phyloP scores from a whole-genome alignment of 2,797 vertebrate genomes.

The Protosalanx chinensis region DNA sequence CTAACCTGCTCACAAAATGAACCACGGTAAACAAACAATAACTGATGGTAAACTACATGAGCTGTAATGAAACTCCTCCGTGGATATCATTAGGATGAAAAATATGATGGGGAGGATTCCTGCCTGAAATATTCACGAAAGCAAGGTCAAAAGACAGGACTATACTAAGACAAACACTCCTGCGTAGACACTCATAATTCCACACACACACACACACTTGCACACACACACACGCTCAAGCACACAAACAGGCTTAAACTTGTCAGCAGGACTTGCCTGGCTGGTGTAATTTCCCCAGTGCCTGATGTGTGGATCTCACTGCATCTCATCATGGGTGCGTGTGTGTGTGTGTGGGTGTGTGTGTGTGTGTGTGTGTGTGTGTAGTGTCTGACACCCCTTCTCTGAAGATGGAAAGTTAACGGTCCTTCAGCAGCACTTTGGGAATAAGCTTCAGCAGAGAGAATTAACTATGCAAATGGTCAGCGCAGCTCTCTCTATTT shows the following conservation, averaged over 20 bases:
- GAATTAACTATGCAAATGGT: constrained; percentile 63
- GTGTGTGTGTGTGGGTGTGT: constrained; percentile 16
- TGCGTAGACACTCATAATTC: constrained; percentile 5
- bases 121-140: not conserved
- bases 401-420: constrained; percentile 57
- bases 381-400: constrained; percentile 46
- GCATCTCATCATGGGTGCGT: constrained; percentile 47
- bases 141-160: too few relatives aligned
- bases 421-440: constrained; percentile 55
- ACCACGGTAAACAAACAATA: constrained; percentile 28
- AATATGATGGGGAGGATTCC: constrained; percentile 24
- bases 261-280: constrained; percentile 34
- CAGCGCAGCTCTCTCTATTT: constrained; percentile 28
- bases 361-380: not conserved
- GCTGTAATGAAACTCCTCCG: constrained; percentile 38
- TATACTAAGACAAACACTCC: not conserved
- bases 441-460: constrained; percentile 61
- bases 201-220: constrained; percentile 8
- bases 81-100: constrained; percentile 36
- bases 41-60: constrained; percentile 31
- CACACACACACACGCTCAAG: not conserved
- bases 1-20: constrained; percentile 21
- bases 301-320: constrained; percentile 52
- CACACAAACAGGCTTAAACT: constrained; percentile 18
- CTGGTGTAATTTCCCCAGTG: constrained; percentile 56